These are phyloP conservation scores for Alethe castanea DNA, from an alignment of 2,113 vertebrate genomes.

Conservation along the genomic window DNA sequence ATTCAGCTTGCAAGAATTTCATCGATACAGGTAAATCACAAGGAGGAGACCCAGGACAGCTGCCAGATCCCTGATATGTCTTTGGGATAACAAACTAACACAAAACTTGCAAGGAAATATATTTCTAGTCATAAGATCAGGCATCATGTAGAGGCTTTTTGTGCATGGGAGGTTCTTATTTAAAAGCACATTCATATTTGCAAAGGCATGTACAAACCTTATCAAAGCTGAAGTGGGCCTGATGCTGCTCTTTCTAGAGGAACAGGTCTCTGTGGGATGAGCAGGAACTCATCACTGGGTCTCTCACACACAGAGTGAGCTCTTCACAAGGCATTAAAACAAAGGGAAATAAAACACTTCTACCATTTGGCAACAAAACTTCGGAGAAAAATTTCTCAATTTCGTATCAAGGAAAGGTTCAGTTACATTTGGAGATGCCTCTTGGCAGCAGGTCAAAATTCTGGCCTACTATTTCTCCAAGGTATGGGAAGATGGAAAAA, in stretches of 20 bases:
- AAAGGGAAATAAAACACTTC: not conserved
- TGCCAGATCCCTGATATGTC: not conserved
- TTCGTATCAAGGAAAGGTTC: not conserved
- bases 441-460: not conserved
- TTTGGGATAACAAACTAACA: not conserved
- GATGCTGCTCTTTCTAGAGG: not conserved
- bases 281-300: not conserved
- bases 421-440: not conserved
- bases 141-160: not conserved
- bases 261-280: not conserved
- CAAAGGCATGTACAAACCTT: not conserved
- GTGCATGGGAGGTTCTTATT: not conserved
- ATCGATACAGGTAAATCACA: not conserved
- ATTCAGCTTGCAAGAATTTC: not conserved
- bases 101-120: not conserved
- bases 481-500: not conserved
- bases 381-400: not conserved
- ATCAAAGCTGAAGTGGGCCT: not conserved
- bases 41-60: not conserved
- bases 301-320: not conserved
- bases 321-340: not conserved
- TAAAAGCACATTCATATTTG: not conserved
- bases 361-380: not conserved
- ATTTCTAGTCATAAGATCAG: not conserved
- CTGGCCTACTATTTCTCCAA: not conserved